These are phyloP conservation scores for Fistularia commersonii DNA, from an alignment of 2,797 vertebrate species.

Conservation along the genomic window DNA sequence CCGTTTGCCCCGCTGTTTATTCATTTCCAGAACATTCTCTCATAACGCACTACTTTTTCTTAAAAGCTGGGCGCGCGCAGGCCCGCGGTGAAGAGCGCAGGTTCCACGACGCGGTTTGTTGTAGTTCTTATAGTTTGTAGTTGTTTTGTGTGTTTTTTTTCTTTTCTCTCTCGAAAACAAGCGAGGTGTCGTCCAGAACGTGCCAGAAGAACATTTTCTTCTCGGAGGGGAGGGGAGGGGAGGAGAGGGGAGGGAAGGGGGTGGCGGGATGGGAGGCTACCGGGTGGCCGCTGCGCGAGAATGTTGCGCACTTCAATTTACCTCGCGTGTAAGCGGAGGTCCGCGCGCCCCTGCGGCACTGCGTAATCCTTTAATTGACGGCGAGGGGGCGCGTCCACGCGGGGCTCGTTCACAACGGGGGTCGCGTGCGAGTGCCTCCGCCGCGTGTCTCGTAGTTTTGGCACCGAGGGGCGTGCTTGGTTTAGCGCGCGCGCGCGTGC, in stretches of 20 bases:
- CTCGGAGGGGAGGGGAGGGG: conserved; percentile 44
- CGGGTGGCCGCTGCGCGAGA: conserved; percentile 56
- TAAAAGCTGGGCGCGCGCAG: not conserved
- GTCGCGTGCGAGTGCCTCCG: no score
- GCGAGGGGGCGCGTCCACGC: not conserved
- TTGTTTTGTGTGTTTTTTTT: conserved; percentile 1
- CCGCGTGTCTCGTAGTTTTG: no score
- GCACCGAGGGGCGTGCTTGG: no score
- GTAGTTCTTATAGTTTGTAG: no score
- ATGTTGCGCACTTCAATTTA: conserved; percentile 79
- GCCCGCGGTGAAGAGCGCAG: conserved; percentile 26
- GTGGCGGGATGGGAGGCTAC: no score
- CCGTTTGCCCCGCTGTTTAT: no score
- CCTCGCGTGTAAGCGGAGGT: conserved; percentile 39
- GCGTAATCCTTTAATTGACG: conserved; percentile 14
- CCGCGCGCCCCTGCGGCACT: conserved; percentile 40
- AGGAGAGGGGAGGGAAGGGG: conserved; percentile 2
- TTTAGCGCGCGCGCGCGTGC: no score
- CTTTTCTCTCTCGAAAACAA: conserved; percentile 43
- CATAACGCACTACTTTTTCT: not conserved
- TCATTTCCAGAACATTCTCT: no score
- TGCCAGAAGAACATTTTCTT: conserved; percentile 10
- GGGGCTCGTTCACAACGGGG: not conserved
- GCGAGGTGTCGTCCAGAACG: conserved; percentile 20
- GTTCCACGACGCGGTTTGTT: conserved; percentile 5